A percentile compares a stretch with the other conserved stretches of the same genome.
Evolutionary conservation across 2,113 vertebrate genomes (phyloP).

Genomic region (Eulemur rufifrons): DNA sequence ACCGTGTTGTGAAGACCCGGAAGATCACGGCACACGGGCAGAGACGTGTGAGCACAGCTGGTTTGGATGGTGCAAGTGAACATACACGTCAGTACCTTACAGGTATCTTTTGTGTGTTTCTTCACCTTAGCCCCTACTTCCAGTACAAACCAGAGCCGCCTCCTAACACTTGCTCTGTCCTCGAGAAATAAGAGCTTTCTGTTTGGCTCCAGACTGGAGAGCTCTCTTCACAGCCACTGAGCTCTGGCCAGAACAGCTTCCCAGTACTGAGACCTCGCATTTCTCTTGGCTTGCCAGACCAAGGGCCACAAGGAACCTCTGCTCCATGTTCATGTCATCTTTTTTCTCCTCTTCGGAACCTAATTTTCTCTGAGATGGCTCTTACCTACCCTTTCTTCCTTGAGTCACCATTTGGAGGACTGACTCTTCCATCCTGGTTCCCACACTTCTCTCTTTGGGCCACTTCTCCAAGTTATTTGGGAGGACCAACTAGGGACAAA

Average conservation of each 20-base stretch:
- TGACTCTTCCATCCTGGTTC: not conserved
- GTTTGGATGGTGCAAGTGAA: not conserved
- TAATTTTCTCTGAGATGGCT: not conserved
- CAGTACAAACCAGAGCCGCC: not conserved
- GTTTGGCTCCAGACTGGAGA: not conserved
- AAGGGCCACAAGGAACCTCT: not conserved
- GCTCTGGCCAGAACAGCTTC: not conserved
- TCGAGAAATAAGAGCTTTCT: not conserved
- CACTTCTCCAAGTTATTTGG: not conserved
- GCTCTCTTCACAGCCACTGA: no score
- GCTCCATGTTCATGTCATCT: not conserved
- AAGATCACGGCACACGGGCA: not conserved
- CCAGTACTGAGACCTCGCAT: not conserved
- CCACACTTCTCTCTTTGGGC: not conserved
- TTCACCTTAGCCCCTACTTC: not conserved
- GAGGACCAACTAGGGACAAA: not conserved
- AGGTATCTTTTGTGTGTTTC: not conserved
- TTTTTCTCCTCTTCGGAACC: not conserved
- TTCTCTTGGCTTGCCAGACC: not conserved
- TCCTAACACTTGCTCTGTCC: not conserved
- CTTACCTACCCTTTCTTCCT: not conserved
- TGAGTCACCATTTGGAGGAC: not conserved
- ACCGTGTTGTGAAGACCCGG: not conserved
- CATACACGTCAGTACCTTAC: rapidly evolving
- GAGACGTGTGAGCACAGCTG: not conserved